Percentiles rank a stretch among this genome's conserved stretches.
These are phyloP conservation scores for Cassiopea xamachana DNA, from an alignment of 30 jellyfish, hydroid and myxozoan genomes.

Conservation along the genomic window DNA sequence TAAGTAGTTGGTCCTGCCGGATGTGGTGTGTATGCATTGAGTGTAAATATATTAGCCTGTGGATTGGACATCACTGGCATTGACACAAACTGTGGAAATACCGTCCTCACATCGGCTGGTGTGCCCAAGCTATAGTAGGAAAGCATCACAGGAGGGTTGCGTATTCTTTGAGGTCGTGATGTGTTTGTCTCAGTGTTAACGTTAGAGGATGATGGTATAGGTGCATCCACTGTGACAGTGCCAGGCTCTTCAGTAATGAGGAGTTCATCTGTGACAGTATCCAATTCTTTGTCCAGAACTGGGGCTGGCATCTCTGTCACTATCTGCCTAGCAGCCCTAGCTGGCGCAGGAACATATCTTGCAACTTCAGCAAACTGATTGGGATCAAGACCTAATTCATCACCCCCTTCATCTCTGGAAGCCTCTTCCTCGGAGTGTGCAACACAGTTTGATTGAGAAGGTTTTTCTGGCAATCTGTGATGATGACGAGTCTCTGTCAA, in stretches of 20 bases:
- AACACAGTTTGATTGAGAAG: neutral
- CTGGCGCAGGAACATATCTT: neutral
- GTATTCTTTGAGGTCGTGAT: constrained; percentile 37
- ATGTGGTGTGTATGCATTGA: neutral
- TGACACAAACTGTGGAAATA: constrained; percentile 10
- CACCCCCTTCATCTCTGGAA: no score
- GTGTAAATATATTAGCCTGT: neutral
- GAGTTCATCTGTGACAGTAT: no score
- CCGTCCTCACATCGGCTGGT: constrained; percentile 17
- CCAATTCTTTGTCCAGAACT: neutral
- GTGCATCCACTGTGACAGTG: constrained; percentile 10
- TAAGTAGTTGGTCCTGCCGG: constrained; percentile 2
- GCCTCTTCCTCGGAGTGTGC: no score
- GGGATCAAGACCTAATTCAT: no score
- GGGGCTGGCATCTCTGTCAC: constrained; percentile 17
- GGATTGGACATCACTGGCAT: neutral
- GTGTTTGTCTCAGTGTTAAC: neutral
- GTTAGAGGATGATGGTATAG: neutral
- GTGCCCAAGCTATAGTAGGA: constrained; percentile 20
- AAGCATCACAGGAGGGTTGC: constrained; percentile 42
- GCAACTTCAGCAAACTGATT: no score
- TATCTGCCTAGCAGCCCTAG: neutral
- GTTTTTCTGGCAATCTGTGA: no score
- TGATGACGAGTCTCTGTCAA: no score
- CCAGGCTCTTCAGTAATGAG: no score